These are phyloP conservation scores for Climacteris rufus DNA, from an alignment of 2,113 vertebrate species.

Conservation along the genomic window DNA sequence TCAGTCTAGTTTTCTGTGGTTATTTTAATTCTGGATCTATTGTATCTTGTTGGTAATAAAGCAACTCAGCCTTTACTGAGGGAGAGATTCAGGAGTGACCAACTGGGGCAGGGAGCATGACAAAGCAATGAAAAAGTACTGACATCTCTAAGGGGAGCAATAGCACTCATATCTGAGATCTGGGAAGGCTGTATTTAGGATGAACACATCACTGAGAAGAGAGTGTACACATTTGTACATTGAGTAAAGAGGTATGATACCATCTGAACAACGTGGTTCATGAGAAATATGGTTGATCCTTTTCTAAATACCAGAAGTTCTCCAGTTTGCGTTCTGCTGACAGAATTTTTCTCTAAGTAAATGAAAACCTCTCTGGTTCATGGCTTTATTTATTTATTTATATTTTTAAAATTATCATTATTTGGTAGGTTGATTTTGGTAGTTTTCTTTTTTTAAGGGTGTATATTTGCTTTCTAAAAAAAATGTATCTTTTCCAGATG, in stretches of 20 bases:
- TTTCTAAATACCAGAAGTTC: background rate
- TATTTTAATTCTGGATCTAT: background rate
- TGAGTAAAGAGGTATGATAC: background rate
- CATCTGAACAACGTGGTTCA: background rate
- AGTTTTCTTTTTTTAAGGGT: background rate
- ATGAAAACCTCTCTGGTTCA: rapidly evolving
- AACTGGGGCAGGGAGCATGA: rapidly evolving
- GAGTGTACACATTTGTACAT: background rate
- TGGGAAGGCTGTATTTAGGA: background rate
- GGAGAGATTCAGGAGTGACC: background rate
- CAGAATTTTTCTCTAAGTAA: background rate
- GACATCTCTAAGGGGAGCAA: background rate
- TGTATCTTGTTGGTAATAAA: background rate
- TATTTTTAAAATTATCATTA: too few relatives aligned
- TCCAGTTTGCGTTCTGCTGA: background rate
- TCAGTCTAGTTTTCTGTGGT: background rate
- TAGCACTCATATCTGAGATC: background rate
- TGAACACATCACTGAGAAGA: background rate
- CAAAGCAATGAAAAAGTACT: background rate
- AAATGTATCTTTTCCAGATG: background rate
- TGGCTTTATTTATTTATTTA: background rate
- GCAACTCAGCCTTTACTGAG: background rate
- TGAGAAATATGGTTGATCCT: background rate
- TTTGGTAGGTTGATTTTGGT: background rate
- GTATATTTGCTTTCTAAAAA: background rate